These are phyloP conservation scores for Hestina assimilis DNA, from an alignment of 1,140 invertebrate species.

Conservation along the genomic window DNA sequence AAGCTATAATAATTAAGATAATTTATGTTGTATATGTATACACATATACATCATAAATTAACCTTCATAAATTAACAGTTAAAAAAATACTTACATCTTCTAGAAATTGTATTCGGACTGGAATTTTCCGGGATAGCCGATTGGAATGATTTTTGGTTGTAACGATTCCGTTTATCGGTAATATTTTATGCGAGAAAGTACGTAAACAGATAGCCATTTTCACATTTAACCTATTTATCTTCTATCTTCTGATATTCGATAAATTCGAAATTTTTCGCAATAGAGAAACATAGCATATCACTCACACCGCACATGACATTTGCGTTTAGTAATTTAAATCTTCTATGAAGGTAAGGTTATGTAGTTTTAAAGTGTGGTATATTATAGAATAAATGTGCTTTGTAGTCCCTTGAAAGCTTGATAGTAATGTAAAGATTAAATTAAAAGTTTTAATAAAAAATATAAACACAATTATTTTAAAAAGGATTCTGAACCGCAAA, in stretches of 20 bases:
- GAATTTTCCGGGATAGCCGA: slow-evolving; percentile 67
- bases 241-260: slow-evolving; percentile 34
- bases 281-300: slow-evolving; percentile 36
- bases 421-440: too few relatives aligned
- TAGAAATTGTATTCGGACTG: slow-evolving; percentile 66
- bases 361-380: background rate
- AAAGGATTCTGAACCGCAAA: too few relatives aligned
- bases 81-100: slow-evolving; percentile 65
- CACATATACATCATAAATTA: too few relatives aligned
- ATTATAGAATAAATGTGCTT: background rate
- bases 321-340: background rate
- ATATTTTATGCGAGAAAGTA: slow-evolving; percentile 66
- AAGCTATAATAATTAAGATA: background rate
- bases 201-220: slow-evolving; percentile 74
- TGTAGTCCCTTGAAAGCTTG: too few relatives aligned
- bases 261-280: slow-evolving; percentile 47
- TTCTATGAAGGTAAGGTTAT: background rate
- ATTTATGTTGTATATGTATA: background rate
- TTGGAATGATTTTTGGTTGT: slow-evolving; percentile 69
- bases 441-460: too few relatives aligned
- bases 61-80: background rate
- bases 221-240: slow-evolving; percentile 38
- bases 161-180: slow-evolving; percentile 72
- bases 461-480: too few relatives aligned
- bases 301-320: slow-evolving; percentile 41